Evolutionary conservation across 2,888 invertebrate species (phyloP).

Genomic region (Neria commutata): DNA sequence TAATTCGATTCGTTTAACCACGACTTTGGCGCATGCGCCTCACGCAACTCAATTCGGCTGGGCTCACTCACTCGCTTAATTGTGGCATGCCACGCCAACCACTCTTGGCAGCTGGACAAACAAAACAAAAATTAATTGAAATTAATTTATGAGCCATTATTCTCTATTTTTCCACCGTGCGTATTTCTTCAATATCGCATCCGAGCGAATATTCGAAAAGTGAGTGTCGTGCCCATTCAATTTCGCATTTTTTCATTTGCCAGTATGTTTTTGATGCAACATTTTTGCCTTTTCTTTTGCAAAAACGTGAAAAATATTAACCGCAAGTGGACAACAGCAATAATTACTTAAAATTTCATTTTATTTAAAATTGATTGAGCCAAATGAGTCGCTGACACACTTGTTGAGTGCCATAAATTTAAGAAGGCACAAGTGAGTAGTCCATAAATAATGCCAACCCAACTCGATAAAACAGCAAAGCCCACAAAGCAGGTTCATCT

Average conservation of each 20-base stretch:
- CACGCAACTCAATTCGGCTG: no score
- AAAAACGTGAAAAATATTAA: background rate
- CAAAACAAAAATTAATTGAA: conserved; percentile 16
- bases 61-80: no score
- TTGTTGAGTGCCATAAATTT: conserved; percentile 36
- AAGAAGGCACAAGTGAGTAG: background rate
- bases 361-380: conserved; percentile 54
- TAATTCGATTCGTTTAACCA: no score
- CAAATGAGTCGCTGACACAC: conserved; percentile 55
- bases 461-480: background rate
- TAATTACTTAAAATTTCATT: background rate
- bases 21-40: no score
- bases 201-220: no score
- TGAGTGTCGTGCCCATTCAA: no score
- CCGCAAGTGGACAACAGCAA: conserved; percentile 3
- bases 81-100: background rate
- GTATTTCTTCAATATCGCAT: no score
- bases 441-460: no score
- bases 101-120: background rate
- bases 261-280: no score
- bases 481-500: conserved; percentile 34
- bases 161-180: background rate
- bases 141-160: conserved; percentile 19
- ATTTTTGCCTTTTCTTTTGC: no score
- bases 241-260: no score